Percentiles rank a stretch among this genome's conserved stretches.
phyloP scores from a whole-genome alignment of 92 coral and sea anemone genomes.

The Montipora capitata region DNA sequence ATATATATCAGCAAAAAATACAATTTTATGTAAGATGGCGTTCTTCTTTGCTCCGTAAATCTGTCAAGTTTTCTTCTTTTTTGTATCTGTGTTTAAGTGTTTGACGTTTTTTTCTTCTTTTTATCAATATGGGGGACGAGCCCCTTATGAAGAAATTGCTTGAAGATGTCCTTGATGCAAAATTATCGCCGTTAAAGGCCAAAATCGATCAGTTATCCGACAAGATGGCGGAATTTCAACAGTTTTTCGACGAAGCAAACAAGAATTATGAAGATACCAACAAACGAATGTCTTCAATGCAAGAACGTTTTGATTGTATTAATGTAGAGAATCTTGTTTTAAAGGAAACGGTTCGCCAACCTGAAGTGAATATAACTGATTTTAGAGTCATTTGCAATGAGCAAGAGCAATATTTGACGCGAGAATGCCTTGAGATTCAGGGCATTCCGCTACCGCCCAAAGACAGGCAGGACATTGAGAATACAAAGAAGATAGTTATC shows the following conservation, averaged over 20 bases:
- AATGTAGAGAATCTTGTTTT: background rate
- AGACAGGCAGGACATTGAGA: background rate
- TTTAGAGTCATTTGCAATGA: no score
- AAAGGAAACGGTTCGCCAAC: background rate
- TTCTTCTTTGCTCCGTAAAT: background rate
- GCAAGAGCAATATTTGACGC: no score
- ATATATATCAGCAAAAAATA: no score
- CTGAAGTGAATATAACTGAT: background rate
- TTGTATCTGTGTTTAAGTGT: background rate
- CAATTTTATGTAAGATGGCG: no score
- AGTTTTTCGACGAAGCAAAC: no score
- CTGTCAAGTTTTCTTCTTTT: background rate
- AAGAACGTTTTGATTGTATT: background rate
- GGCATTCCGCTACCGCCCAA: background rate
- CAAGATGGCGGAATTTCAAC: constrained; percentile 64
- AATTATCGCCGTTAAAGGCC: background rate
- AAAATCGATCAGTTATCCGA: constrained; percentile 20
- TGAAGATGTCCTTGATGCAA: background rate
- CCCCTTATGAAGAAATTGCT: background rate
- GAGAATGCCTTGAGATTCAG: background rate
- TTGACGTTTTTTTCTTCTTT: background rate
- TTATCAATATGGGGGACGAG: background rate
- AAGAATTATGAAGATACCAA: background rate
- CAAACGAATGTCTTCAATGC: background rate
- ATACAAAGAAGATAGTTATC: background rate